These are phyloP conservation scores for Pandemis cinnamomeana DNA, from an alignment of 2,888 invertebrate species.

Conservation along the genomic window DNA sequence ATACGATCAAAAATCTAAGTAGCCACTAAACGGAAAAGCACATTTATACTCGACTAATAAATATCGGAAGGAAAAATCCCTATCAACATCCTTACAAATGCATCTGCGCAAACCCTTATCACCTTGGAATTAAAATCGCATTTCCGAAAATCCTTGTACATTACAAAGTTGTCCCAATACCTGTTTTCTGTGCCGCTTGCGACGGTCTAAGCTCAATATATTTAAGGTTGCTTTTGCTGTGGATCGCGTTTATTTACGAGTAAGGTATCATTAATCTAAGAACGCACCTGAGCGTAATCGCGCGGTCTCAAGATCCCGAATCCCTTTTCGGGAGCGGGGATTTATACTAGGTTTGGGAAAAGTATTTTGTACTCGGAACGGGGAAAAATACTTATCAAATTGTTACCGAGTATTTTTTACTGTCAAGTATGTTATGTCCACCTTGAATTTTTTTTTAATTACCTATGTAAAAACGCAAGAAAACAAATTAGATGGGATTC, in stretches of 20 bases:
- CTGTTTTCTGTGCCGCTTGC: not conserved
- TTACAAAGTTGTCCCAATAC: not conserved
- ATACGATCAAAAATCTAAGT: not conserved
- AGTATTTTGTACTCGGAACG: conserved; percentile 18
- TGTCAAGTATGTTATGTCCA: too few species aligned
- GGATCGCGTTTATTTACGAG: not conserved
- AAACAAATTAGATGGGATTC: too few species aligned
- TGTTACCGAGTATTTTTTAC: not conserved
- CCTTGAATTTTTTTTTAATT: too few species aligned
- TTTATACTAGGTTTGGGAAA: conserved; percentile 11
- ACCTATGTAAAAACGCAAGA: not conserved
- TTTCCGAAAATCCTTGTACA: conserved; percentile 15
- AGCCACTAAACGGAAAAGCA: not conserved
- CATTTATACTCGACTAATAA: conserved; percentile 8
- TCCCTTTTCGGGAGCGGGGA: conserved; percentile 17
- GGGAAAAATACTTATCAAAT: conserved; percentile 10
- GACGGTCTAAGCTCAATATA: not conserved
- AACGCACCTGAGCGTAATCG: conserved; percentile 36
- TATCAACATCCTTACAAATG: conserved; percentile 7
- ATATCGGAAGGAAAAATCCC: conserved; percentile 1
- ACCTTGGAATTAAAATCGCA: conserved; percentile 12
- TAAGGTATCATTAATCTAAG: conserved; percentile 34
- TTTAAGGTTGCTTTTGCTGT: conserved; percentile 11
- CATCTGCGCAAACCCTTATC: conserved; percentile 4
- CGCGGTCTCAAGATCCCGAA: conserved; percentile 27